phyloP scores from a whole-genome alignment of 2,797 vertebrate species.

The Xenentodon cancila region DNA sequence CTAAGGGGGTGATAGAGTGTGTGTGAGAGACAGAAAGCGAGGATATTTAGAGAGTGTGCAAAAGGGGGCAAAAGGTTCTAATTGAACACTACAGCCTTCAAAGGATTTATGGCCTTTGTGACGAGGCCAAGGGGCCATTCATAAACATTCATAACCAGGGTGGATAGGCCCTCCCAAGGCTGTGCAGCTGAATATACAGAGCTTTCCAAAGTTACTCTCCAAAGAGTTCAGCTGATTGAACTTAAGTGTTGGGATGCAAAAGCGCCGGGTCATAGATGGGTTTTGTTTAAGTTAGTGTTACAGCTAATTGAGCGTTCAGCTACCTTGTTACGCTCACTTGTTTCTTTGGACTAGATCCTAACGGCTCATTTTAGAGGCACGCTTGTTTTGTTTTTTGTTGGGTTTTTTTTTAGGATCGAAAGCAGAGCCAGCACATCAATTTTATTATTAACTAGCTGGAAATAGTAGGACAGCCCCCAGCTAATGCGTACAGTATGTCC shows the following conservation, averaged over 20 bases:
- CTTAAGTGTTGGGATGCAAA: constrained; percentile 28
- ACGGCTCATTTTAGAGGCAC: constrained; percentile 41
- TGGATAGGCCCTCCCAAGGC: constrained; percentile 44
- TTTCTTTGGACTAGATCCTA: constrained; percentile 8
- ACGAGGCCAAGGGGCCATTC: constrained; percentile 60
- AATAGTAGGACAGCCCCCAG: constrained; percentile 8
- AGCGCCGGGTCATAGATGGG: constrained; percentile 23
- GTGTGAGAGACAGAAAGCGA: constrained; percentile 27
- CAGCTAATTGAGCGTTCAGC: too few relatives aligned
- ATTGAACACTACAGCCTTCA: constrained; percentile 65
- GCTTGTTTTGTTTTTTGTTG: too few relatives aligned
- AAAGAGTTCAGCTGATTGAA: constrained; percentile 23
- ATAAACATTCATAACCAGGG: constrained; percentile 65
- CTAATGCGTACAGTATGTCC: constrained; percentile 10
- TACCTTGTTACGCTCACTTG: too few relatives aligned
- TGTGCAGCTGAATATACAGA: constrained; percentile 37
- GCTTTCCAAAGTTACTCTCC: constrained; percentile 43
- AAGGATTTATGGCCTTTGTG: constrained; percentile 69
- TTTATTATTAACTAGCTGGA: constrained; percentile 33
- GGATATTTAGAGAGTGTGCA: constrained; percentile 46
- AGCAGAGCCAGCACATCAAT: constrained; percentile 41
- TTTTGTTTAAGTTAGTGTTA: not conserved
- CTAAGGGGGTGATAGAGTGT: constrained; percentile 55
- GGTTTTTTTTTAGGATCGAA: constrained; percentile 28
- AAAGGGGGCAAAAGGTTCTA: constrained; percentile 57